These are phyloP conservation scores for Euura saliciscinereae DNA, from an alignment of 1,140 invertebrate species.

Conservation along the genomic window DNA sequence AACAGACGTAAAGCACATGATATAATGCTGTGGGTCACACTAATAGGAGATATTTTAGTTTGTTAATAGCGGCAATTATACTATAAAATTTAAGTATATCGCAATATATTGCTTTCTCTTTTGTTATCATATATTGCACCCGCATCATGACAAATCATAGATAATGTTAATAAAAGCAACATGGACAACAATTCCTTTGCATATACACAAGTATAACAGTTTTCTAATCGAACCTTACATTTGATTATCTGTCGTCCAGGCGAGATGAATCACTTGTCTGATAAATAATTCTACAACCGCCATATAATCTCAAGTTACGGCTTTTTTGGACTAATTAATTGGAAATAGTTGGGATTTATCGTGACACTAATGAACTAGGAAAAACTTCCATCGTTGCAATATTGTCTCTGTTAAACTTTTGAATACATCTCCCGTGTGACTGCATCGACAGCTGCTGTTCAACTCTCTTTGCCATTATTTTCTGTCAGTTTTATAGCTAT, in stretches of 20 bases:
- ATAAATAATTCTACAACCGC: neutral
- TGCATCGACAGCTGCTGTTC: neutral
- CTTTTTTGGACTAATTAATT: too few species aligned
- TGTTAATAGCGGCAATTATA: neutral
- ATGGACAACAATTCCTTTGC: neutral
- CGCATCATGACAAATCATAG: neutral
- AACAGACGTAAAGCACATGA: conserved; percentile 5
- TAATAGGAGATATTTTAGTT: neutral
- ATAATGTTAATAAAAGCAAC: neutral
- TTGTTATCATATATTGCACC: neutral
- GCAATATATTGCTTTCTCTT: neutral
- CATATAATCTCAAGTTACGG: neutral
- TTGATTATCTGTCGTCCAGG: too few species aligned
- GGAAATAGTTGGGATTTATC: too few species aligned
- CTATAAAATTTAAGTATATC: neutral
- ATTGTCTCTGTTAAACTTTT: neutral
- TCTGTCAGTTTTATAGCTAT: neutral
- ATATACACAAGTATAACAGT: neutral
- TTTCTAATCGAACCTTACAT: neutral
- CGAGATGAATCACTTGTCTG: neutral
- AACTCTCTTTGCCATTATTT: neutral
- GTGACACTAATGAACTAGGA: neutral
- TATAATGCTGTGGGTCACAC: conserved; percentile 3
- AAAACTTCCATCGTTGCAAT: neutral
- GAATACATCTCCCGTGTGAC: neutral